Conservation (phyloP, 2,113 vertebrate genomes). For the Urocolius indicus region DNA sequence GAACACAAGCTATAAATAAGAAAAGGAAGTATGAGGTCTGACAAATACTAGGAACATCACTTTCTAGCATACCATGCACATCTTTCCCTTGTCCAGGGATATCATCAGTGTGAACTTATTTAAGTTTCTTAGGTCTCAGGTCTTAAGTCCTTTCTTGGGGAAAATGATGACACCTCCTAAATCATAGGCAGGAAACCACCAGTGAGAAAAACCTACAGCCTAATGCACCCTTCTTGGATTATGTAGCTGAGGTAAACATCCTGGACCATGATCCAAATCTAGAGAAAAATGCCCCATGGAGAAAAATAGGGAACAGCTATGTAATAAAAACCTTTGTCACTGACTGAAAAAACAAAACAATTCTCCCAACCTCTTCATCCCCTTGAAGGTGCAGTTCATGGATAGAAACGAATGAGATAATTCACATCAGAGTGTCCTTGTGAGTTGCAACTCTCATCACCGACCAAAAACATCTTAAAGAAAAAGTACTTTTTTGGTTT, state of each 20-base stretch:
- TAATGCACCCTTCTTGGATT: not conserved
- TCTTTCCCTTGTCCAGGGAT: not conserved
- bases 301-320: not conserved
- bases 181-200: not conserved
- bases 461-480: not conserved
- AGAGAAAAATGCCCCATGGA: not conserved
- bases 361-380: not conserved
- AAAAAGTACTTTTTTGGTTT: not conserved
- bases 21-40: not conserved
- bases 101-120: not conserved
- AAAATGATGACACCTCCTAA: not conserved
- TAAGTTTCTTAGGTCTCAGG: not conserved
- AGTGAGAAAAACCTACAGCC: not conserved
- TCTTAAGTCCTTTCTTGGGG: not conserved
- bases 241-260: fast-evolving
- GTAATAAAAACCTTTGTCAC: not conserved
- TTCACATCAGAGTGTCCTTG: not conserved
- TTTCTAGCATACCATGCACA: not conserved
- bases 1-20: not conserved
- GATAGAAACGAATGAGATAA: not conserved
- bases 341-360: not conserved
- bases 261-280: not conserved
- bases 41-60: not conserved
- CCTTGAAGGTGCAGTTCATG: not conserved
- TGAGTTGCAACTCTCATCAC: not conserved